Base-by-base conservation (phyloP, 1,140 invertebrate genomes). In the Pseudomyrmex concolor region DNA sequence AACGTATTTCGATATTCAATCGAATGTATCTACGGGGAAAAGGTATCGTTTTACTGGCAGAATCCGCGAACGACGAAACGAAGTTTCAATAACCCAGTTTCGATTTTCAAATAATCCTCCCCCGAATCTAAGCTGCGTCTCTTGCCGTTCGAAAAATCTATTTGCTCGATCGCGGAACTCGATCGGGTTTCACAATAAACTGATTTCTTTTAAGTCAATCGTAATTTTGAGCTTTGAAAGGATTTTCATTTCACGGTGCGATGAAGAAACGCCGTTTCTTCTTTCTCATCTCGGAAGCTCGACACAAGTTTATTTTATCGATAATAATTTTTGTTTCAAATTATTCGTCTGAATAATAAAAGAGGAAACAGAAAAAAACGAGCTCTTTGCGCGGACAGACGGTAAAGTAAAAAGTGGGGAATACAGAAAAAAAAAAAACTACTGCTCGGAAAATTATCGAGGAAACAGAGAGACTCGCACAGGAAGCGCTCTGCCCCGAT, bases 1-100 rank as follows among this genome's bases (percentile, higher is more conserved):
- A 80, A 80, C 76, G 76, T 80, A 80, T 80, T 80, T 80, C 66
- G 76, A 80, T 80, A 80, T 80, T 80, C 76, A 80, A 80, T 80
- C 67, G 76, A 70, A 80, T 80, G 57, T 71, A 80, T 80, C 76
- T 80, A 80, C 48, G 76, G 54, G 34, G 34, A 34, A 70, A 70
- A 71, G 76, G 66, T 80, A 80, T 80, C 76, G 76, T 80, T 80
- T 80, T 59, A 80, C 76, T 71, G 76, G 45, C 66, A n/a, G 76
- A 45, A 80, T 80, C 43, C 68, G 25, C 62, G 76, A 80, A 48
- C 66, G 66, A 22, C 66, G 22, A 80, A 80, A 80, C 66, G 76
- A 80, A 80, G 66, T 80, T 80, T 80, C 76, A 80, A 80, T 80
- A 80, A 80, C 76, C 76, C 55, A 80, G 76, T 80, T 80, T 80